These are phyloP conservation scores for Malurus cyaneus DNA, from an alignment of 2,113 vertebrate species.

Conservation along the genomic window DNA sequence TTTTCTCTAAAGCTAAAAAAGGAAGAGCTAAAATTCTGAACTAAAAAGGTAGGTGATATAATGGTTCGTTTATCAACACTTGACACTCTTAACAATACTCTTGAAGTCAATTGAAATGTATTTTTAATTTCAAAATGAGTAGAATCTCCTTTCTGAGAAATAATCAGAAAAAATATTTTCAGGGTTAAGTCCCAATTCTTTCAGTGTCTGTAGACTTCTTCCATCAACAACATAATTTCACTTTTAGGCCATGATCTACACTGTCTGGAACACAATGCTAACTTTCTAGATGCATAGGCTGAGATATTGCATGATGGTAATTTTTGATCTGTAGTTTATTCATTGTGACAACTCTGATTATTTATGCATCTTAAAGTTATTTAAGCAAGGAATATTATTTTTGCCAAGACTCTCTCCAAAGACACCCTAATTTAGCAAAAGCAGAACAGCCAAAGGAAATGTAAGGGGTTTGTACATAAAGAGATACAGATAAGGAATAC, in stretches of 20 bases:
- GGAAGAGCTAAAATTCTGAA: not conserved
- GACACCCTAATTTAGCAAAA: not conserved
- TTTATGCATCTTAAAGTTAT: not conserved
- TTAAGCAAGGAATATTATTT: not conserved
- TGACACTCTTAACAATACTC: not conserved
- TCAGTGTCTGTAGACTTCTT: not conserved
- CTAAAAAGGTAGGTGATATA: not conserved
- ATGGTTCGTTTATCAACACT: not conserved
- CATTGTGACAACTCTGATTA: not conserved
- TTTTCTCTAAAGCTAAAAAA: not conserved
- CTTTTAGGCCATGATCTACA: not conserved
- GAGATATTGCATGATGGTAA: not conserved
- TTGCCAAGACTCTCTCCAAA: not conserved
- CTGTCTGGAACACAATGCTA: not conserved
- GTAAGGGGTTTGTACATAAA: not conserved
- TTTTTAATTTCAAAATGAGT: not conserved
- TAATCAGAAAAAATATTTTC: not conserved
- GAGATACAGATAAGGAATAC: not conserved
- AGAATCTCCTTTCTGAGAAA: not conserved
- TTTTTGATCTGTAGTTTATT: not conserved
- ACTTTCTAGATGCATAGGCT: not conserved
- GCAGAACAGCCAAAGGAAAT: not conserved
- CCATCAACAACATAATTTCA: not conserved
- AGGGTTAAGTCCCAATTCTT: not conserved
- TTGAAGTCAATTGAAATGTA: not conserved